Conservation (phyloP, 2,888 invertebrate species). For the Mystacides longicornis region DNA sequence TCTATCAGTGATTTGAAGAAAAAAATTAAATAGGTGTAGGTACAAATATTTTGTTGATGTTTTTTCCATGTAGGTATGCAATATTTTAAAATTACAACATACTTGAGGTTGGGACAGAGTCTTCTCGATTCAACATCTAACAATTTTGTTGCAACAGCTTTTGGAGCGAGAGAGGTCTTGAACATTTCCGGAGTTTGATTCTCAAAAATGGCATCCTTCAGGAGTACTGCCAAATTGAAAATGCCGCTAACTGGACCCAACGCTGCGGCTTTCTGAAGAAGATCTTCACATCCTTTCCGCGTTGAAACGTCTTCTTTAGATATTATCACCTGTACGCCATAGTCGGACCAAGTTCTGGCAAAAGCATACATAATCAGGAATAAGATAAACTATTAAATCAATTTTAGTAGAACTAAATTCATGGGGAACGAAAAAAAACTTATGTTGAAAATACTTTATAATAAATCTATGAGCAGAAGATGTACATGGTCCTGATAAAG, state of each 20-base stretch:
- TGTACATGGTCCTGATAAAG: too few relatives aligned
- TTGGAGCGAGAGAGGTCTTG: constrained; percentile 62
- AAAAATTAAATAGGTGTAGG: too few relatives aligned
- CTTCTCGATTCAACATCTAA: constrained; percentile 61
- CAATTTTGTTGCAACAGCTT: constrained; percentile 72
- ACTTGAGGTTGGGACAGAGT: constrained; percentile 46
- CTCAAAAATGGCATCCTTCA: constrained; percentile 68
- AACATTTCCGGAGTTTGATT: constrained; percentile 69
- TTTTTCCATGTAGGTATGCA: too few relatives aligned
- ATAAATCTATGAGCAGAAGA: too few relatives aligned
- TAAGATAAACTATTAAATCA: too few relatives aligned
- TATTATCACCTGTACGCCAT: constrained; percentile 61
- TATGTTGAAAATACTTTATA: too few relatives aligned
- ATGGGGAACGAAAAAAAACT: too few relatives aligned
- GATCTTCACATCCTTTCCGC: constrained; percentile 57
- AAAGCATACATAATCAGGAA: too few relatives aligned
- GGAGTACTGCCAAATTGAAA: constrained; percentile 81
- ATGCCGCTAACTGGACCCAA: constrained; percentile 73
- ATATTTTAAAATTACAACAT: constrained; percentile 29
- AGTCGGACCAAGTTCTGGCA: constrained; percentile 51
- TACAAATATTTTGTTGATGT: too few relatives aligned
- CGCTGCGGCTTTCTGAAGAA: constrained; percentile 56
- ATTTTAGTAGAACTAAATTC: too few relatives aligned
- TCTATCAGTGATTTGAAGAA: too few relatives aligned
- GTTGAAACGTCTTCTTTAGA: constrained; percentile 67